A percentile compares a stretch with the other conserved stretches of the same genome.
Evolutionary conservation across 1,140 invertebrate genomes (phyloP).

Genomic region (Vanessa tameamea): DNA sequence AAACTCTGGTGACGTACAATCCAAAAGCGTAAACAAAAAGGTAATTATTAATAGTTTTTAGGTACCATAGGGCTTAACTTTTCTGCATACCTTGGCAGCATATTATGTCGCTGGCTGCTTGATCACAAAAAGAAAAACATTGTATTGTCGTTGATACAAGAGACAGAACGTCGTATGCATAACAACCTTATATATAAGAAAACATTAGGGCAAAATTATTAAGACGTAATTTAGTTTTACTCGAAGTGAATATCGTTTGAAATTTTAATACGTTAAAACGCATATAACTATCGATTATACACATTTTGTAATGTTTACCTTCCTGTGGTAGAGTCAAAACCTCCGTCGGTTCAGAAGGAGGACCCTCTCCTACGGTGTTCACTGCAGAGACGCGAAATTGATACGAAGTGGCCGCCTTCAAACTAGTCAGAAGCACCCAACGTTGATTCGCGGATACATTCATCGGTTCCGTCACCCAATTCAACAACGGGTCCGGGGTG

Average conservation of each 20-base stretch:
- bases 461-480: constrained; percentile 93
- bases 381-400: constrained; percentile 97
- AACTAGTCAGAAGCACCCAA: constrained; percentile 90
- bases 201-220: not conserved
- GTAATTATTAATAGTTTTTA: constrained; percentile 19
- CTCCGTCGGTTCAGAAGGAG: constrained; percentile 92
- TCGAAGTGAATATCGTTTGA: not conserved
- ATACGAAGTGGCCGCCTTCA: constrained; percentile 97
- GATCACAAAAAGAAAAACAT: constrained; percentile 66
- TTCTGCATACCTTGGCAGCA: constrained; percentile 80
- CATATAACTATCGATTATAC: not conserved
- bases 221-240: not conserved
- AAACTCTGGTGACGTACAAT: constrained; percentile 7
- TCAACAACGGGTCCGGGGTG: constrained; percentile 88
- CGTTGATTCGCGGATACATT: constrained; percentile 91
- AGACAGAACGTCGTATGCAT: not conserved
- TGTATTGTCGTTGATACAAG: constrained; percentile 30
- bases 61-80: constrained; percentile 40
- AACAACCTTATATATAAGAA: not conserved
- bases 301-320: constrained; percentile 81
- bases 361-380: constrained; percentile 97
- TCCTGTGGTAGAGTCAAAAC: constrained; percentile 95
- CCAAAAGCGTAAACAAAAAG: constrained; percentile 29
- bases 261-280: not conserved
- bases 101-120: constrained; percentile 79